Base-by-base conservation (phyloP, 2,797 vertebrate genomes). In the Cyclopterus lumpus region DNA sequence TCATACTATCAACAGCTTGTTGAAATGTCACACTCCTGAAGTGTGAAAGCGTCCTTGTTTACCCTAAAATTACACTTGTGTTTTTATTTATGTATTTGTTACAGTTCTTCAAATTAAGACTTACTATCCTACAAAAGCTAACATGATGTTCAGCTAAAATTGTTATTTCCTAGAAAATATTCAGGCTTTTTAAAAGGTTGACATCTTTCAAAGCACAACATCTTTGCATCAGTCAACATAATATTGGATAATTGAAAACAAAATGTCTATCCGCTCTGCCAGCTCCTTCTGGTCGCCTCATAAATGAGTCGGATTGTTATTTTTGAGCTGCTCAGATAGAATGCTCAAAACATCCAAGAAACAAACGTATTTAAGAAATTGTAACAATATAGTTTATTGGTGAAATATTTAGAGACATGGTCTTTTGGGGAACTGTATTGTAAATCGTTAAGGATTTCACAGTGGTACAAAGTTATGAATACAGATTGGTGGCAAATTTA, bases 211-310 rank as follows among this genome's bases (percentile, higher is more conserved):
- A 22, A 83, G 53, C 40, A 24, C 1, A 1, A 22, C 1, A 1
- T 73, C 38, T 66, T 53, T 71, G 51, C 68, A 9, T 75, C 69
- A 74, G 63, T 83, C 65, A 67, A 28, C 22, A 5, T 11, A 12
- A 46, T 60, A 59, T 42, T 79, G 59, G 32, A 77, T 58, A 12
- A 46, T 42, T 59, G 42, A 34, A 49, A 73, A 73, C 61, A 48
- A 67, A 65, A 57, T 70, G 46, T 55, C 70, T 59, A 5, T 48
- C 68, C 5, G 44, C 18, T 67, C 67, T 80, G 59, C 67, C 76
- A 55, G 60, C 63, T n/a, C 24, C 20, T 79, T 8, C 36, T 67
- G 63, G 75, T 89, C 87, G 83, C 61, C 32, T 59, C 32, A 16
- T 10, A 16, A 46, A 46, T 76, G 70, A 82, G 58, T 81, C 63